Evolutionary conservation across 2,888 invertebrate species (phyloP).

Genomic region (Coelopa pilipes): DNA sequence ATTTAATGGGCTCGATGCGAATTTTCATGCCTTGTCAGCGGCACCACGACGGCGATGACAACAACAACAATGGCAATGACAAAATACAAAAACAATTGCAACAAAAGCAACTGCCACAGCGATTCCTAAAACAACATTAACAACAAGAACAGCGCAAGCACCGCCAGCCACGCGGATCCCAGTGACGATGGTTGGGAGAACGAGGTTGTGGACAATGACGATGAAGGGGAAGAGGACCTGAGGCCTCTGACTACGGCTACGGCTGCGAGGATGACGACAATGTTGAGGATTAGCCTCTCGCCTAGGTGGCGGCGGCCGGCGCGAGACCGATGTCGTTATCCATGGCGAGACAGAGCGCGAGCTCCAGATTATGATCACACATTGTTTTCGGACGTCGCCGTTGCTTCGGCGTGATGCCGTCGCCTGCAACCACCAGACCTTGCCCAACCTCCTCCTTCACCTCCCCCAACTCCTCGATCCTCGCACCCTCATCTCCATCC

Average conservation of each 20-base stretch:
- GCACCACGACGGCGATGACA: not conserved
- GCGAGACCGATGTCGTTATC: not conserved
- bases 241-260: too few species aligned
- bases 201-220: too few species aligned
- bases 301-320: not conserved
- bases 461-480: too few species aligned
- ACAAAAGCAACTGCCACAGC: not conserved
- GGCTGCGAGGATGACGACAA: not conserved
- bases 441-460: too few species aligned
- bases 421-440: not conserved
- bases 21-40: conserved; percentile 43
- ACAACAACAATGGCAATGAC: not conserved
- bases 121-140: not conserved
- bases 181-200: too few species aligned
- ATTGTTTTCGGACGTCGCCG: conserved; percentile 15
- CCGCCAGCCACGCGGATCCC: not conserved
- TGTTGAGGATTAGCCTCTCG: not conserved
- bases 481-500: too few species aligned
- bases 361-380: conserved; percentile 29
- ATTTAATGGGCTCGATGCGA: conserved; percentile 40
- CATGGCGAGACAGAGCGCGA: not conserved
- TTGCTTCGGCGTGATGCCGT: not conserved
- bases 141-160: not conserved
- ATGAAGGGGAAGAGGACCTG: too few species aligned
- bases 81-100: not conserved